Conservation (phyloP, 2,113 vertebrate genomes). For the Microtus ochrogaster region DNA sequence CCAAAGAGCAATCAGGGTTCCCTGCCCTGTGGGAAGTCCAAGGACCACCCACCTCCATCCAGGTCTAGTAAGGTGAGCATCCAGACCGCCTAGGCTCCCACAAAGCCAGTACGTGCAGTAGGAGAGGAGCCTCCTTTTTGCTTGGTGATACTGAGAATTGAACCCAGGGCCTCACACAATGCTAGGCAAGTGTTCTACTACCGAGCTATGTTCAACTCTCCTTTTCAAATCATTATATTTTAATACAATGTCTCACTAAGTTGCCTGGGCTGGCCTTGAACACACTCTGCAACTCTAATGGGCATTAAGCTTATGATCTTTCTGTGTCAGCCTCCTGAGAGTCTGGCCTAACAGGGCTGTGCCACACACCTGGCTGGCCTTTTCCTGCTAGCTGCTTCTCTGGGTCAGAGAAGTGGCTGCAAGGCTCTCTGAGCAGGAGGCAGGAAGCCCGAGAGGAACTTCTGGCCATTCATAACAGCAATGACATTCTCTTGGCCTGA, state of each 20-base stretch:
- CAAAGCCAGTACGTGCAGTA: too few species aligned
- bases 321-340: neutral
- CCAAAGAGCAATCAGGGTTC: too few species aligned
- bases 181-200: neutral
- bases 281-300: neutral
- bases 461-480: neutral
- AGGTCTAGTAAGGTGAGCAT: too few species aligned
- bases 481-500: too few species aligned
- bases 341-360: neutral
- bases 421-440: neutral
- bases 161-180: neutral
- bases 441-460: neutral
- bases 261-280: neutral
- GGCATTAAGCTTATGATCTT: neutral
- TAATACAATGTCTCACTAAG: neutral
- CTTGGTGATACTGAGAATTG: neutral
- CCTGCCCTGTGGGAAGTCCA: too few species aligned
- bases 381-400: neutral
- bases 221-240: neutral
- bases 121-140: neutral
- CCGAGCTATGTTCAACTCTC: neutral
- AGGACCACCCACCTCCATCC: too few species aligned
- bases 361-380: neutral
- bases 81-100: too few species aligned
- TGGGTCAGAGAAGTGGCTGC: neutral